phyloP scores from a whole-genome alignment of 1,140 invertebrate genomes.

The Eulimnadia texana region DNA sequence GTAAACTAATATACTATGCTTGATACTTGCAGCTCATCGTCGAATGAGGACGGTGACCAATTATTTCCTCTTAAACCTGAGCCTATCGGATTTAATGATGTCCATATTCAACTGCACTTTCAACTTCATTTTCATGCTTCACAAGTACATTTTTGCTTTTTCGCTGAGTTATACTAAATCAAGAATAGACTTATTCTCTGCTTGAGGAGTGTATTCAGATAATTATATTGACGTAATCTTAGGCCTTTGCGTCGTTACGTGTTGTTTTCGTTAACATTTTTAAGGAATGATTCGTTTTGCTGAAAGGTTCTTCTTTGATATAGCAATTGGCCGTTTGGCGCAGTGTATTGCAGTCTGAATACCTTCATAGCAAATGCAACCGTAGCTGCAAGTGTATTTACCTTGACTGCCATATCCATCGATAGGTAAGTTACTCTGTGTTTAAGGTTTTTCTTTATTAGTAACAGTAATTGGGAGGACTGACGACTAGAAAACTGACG shows the following conservation, averaged over 20 bases:
- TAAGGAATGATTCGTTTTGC: too few relatives aligned
- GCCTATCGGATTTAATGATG: constrained; percentile 35
- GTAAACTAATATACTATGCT: too few relatives aligned
- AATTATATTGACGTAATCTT: too few relatives aligned
- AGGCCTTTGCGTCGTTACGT: not conserved
- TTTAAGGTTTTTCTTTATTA: too few relatives aligned
- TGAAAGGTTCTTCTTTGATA: constrained; percentile 23
- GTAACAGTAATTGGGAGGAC: too few relatives aligned
- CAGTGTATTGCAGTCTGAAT: constrained; percentile 65
- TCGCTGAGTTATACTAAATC: too few relatives aligned
- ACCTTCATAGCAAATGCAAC: constrained; percentile 80
- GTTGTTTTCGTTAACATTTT: too few relatives aligned
- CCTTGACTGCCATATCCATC: constrained; percentile 65
- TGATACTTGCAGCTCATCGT: constrained; percentile 32
- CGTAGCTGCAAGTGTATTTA: constrained; percentile 75
- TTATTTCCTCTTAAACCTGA: constrained; percentile 36
- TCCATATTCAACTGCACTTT: constrained; percentile 34
- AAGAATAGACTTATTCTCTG: too few relatives aligned
- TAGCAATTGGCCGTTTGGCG: constrained; percentile 70
- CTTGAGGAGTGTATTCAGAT: too few relatives aligned
- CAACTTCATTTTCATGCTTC: constrained; percentile 30
- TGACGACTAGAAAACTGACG: too few relatives aligned
- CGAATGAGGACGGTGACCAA: constrained; percentile 37
- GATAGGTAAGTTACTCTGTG: constrained; percentile 71
- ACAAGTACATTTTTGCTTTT: not conserved